Base-by-base conservation (phyloP, 2,888 invertebrate genomes). In the Blastobasis adustella region DNA sequence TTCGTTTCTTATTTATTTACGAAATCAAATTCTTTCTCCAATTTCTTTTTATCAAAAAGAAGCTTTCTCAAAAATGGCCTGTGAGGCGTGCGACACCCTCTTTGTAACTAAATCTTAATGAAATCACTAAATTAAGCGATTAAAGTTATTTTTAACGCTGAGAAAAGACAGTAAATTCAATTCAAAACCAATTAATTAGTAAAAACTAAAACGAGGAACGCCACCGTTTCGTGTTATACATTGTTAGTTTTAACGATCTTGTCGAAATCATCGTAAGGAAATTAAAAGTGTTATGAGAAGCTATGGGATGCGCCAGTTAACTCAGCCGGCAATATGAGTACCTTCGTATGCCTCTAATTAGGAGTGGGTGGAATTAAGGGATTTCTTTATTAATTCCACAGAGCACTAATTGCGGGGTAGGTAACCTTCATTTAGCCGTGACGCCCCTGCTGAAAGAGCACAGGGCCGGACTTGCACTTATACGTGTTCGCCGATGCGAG, bases 351-450 rank as follows among this genome's bases (percentile, higher is more conserved):
- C 23, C 23, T 23, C 23, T 23, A 23, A 23, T 23, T 23, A 23
- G 23, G 41, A 9, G 41, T 66, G 67, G 65, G 66, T 71, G 70
- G 69, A 73, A 72, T 76, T 73, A 72, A 73, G 73, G 74, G 69
- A 76, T 74, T 78, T 76, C 75, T 76, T 77, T 73, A 79, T 76
- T 79, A 76, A 79, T 78, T 73, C 66, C 70, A 66, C 69, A 69
- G 67, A 71, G 63, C 69, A 73, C 73, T 79, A 77, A 82, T 79
- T 79, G 75, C 72, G 63, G 62, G 69, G 73, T 73, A 67, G 69
- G 65, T 69, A 65, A 67, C 71, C 63, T 77, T 74, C 73, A 73
- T 76, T 75, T 72, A 66, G 62, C 61, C 61, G 65, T 65, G 65
- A 70, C 70, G 63, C 67, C 62, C 67, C 63, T 65, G 63, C 60